Evolutionary conservation across 2,888 invertebrate genomes (phyloP), one percentile per base, ranked within the genome.

Genomic region (Brachyptera risi): DNA sequence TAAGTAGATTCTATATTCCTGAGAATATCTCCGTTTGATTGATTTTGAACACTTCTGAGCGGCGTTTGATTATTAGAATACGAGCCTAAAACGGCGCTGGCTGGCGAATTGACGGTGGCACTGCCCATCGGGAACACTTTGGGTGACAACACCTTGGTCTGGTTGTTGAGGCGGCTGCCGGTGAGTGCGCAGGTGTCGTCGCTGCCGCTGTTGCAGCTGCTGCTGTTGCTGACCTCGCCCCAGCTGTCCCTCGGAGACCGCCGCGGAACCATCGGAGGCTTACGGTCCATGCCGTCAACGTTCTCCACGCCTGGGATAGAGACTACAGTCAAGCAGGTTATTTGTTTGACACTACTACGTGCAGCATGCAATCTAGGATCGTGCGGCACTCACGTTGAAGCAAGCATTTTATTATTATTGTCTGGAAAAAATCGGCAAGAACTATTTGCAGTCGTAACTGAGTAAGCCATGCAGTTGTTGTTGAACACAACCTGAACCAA

Each of bases 71-170:
- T n/a, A n/a, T n/a, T n/a, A n/a, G n/a, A n/a, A n/a, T n/a, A n/a
- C n/a, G n/a, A n/a, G 0, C 88, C 89, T 31, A 91, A 74, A 0
- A 91, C 90, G 67, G 90, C 90, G 73, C 86, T 89, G 0, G 91
- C 90, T 0, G 91, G 90, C 3, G 88, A 88, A 67, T 87, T 91
- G 0, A 89, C 87, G 0, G 90, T 90, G 7, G 88, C 74, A 5
- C 87, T 84, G 70, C 89, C 90, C 0, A 89, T 81, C 21, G 87
- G 86, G 68, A 92, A 92, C 0, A 92, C 90, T 77, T 92, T 92
- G 0, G 91, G 91, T 0, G 87, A 83, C 15, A 81, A 76, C 54
- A 79, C 78, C 23, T 63, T 58, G 3, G 51, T 21, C 31, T 56
- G 63, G 2, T 57, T 31, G 13, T 38, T 13, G 51, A 4, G 51